phyloP scores from a whole-genome alignment of 1,140 invertebrate species.

The Bilobella aurantiaca region DNA sequence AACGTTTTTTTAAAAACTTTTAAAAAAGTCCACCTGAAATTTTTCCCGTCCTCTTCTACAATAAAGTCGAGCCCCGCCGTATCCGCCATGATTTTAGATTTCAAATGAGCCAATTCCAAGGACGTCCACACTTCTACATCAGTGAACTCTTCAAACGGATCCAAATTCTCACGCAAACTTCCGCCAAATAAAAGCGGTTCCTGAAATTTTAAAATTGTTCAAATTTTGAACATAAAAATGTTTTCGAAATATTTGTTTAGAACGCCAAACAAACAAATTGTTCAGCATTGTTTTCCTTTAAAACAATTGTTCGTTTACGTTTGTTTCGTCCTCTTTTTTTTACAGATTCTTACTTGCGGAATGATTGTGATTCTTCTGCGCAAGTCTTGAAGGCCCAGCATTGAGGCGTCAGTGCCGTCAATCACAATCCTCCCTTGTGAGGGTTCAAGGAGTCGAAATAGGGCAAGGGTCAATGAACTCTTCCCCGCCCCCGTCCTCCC shows the following conservation, averaged over 20 bases:
- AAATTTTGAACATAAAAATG: no score
- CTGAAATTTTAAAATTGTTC: no score
- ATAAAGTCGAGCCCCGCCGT: neutral
- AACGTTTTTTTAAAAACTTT: neutral
- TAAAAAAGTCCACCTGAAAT: slow-evolving; percentile 43
- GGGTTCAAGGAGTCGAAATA: slow-evolving; percentile 46
- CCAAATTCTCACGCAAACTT: slow-evolving; percentile 66
- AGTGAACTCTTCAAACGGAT: slow-evolving; percentile 66
- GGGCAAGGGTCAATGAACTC: slow-evolving; percentile 44
- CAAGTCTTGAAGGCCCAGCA: slow-evolving; percentile 77
- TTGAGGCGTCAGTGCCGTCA: slow-evolving; percentile 74
- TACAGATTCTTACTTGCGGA: slow-evolving; percentile 58
- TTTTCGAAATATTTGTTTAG: no score
- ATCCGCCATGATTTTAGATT: neutral
- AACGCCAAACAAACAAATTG: no score
- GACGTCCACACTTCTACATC: slow-evolving; percentile 71
- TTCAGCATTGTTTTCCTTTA: no score
- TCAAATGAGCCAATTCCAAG: slow-evolving; percentile 51
- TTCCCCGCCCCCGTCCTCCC: slow-evolving; percentile 45
- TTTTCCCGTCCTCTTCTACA: slow-evolving; percentile 45
- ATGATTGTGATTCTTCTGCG: slow-evolving; percentile 79
- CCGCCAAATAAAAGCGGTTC: slow-evolving; percentile 54
- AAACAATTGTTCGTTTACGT: no score
- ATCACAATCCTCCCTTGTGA: slow-evolving; percentile 57
- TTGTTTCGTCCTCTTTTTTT: no score